These are phyloP conservation scores for Lepus oiostolus DNA, from an alignment of 2,797 vertebrate genomes.

Conservation along the genomic window DNA sequence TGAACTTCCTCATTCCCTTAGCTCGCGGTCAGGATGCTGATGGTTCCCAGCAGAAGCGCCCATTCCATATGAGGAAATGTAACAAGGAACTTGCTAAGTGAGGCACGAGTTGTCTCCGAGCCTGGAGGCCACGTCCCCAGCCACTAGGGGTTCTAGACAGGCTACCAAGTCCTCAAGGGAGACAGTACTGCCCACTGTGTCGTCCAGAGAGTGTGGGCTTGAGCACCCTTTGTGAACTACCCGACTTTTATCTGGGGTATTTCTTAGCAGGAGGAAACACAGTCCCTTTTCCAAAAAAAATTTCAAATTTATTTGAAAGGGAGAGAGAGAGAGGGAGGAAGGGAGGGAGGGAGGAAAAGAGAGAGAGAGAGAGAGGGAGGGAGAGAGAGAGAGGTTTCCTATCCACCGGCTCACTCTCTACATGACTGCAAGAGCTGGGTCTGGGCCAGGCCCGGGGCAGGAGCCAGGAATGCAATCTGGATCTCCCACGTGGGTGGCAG, in stretches of 20 bases:
- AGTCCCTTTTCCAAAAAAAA: not conserved
- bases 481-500: too few relatives aligned
- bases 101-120: not conserved
- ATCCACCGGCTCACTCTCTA: too few relatives aligned
- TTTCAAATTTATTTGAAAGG: too few relatives aligned
- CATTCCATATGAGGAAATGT: not conserved
- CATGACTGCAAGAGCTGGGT: too few relatives aligned
- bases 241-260: not conserved
- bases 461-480: too few relatives aligned
- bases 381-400: too few relatives aligned
- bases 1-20: not conserved
- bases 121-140: not conserved
- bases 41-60: not conserved
- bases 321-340: too few relatives aligned
- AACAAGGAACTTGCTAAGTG: not conserved
- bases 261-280: not conserved
- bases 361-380: too few relatives aligned
- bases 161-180: not conserved
- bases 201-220: not conserved
- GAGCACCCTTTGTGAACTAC: not conserved
- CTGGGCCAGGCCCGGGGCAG: too few relatives aligned
- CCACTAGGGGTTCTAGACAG: not conserved
- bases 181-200: not conserved
- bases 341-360: too few relatives aligned
- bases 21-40: not conserved